Evolutionary conservation across 2,113 vertebrate genomes (phyloP), one percentile per base, ranked within the genome.

Genomic region (Hemiprocne comata): DNA sequence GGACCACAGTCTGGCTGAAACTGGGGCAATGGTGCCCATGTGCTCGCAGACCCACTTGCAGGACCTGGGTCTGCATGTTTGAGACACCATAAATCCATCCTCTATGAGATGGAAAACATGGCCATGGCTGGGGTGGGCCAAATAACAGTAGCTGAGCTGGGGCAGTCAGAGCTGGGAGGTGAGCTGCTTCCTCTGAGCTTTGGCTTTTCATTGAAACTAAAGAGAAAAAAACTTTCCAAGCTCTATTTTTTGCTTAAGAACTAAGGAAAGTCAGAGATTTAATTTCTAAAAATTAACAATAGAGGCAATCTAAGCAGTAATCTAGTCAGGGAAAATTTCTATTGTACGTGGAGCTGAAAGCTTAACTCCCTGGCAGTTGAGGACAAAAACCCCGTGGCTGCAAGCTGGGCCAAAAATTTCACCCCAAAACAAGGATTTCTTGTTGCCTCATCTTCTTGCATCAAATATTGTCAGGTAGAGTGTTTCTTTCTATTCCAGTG

Each of bases 401-500:
- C 28, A 65, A 71, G 19, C 9, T 60, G 40, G 57, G 69, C 15
- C 48, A 90, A 73, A 87, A 89, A 73, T 76, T 34, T 69, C 44
- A 20, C 44, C 31, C 70, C 23, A 19, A 67, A 82, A 72, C 31
- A 24, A 17, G 20, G 13, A 89, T 78, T 95, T 75, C 34, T 89
- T 84, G 17, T 71, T 57, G 48, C 51, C n/a, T 91, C 79, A 58
- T 85, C 46, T 85, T 92, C 48, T 87, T 96, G 76, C 80, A 90
- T 75, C 55, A 80, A 54, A 69, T 64, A 29, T 48, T 91, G 88
- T 78, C 82, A 57, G 46, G 60, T n/a, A 74, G 46, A 0, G 0
- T 31, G 2, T 84, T 94, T 88, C 64, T 94, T 94, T 94, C 94
- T 96, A 83, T 95, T 95, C 79, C 94, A 85, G 79, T 89, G 90